Evolutionary conservation across 2,797 vertebrate species (phyloP).

Genomic region (Phrynocephalus guinanensis): DNA sequence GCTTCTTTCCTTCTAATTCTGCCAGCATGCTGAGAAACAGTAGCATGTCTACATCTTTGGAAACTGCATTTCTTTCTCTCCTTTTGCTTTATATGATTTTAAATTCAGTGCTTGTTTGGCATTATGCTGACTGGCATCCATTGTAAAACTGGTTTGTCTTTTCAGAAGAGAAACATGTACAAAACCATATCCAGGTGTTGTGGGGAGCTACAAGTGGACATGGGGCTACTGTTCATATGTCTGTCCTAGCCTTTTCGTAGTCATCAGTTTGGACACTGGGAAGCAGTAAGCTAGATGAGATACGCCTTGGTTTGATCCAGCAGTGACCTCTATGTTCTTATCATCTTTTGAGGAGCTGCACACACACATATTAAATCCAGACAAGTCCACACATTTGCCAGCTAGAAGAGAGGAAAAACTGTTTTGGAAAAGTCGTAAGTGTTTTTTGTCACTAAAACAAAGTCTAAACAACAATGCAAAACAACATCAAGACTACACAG

Average conservation of each 20-base stretch:
- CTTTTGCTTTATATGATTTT: neutral
- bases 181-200: neutral
- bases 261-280: neutral
- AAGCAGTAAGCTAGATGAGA: neutral
- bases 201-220: neutral
- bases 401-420: conserved; percentile 46
- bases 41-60: too few species aligned
- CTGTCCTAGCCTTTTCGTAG: neutral
- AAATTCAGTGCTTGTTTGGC: neutral
- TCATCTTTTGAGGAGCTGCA: neutral
- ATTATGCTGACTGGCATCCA: neutral
- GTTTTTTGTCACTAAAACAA: neutral
- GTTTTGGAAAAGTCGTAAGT: conserved; percentile 44
- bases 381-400: conserved; percentile 32
- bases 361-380: neutral
- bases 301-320: neutral
- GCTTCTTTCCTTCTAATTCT: too few species aligned
- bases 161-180: neutral
- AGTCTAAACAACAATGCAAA: neutral
- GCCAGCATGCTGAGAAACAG: too few species aligned
- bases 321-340: neutral
- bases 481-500: neutral
- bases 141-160: neutral
- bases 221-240: neutral
- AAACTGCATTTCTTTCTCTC: too few species aligned